Base-by-base conservation (phyloP, 2,113 vertebrate genomes). In the Pluvianellus socialis region DNA sequence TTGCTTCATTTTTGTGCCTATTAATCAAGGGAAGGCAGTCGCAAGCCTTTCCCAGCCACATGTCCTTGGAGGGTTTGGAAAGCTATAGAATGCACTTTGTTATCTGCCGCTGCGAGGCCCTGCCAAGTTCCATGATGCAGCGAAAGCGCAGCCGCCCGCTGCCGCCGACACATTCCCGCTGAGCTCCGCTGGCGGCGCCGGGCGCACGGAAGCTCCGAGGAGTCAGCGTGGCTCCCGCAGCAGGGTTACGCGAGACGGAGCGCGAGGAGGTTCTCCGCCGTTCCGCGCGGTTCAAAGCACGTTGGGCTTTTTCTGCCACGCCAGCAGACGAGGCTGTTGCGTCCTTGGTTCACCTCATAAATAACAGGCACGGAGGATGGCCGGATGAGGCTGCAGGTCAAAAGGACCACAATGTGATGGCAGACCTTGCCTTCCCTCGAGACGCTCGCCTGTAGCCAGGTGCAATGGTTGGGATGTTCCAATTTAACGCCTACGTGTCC, bases 91-190 rank as follows among this genome's bases (percentile, higher is more conserved):
- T 66, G 89, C 86, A 94, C 79, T 86, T 90, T 65, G 85, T 88
- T 92, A 82, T 92, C 90, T 95, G 91, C 76, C 67, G 79, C 52
- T 91, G 56, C 2, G 18, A 76, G 90, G 77, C 88, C 0, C 55
- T 95, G 95, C 85, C 92, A 96, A 96, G 95, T 96, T 96, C 88
- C 86, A 88, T 88, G 94, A 90, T 86, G 83, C 89, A 94, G 94
- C 74, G 96, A 97, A 92, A 97, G 91, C 70, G 6, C 75, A 96
- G 90, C 96, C 91, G 50, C 88, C 92, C 27, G 2, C 68, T 70
- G 58, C 55, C 58, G 92, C 96, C 79, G 94, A 91, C 87, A 97
- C 91, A 96, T 93, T 97, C 86, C 80, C 89, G 79, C 30, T 86
- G 94, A 95, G 80, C 92, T 92, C 86, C 62, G 75, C 92, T 93